Conservation (phyloP, 2,113 vertebrate species). For the Rhinopithecus roxellana region DNA sequence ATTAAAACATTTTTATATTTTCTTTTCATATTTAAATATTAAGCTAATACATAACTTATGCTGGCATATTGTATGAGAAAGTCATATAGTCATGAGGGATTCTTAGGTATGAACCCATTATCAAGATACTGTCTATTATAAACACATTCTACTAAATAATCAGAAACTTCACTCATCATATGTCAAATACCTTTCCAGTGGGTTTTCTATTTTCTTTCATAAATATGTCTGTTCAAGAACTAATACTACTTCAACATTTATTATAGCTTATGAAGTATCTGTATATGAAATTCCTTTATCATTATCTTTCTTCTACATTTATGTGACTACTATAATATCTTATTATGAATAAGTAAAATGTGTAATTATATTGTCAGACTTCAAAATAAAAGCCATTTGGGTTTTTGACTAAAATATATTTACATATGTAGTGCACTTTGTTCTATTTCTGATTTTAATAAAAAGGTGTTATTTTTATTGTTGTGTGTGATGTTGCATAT, state of each 20-base stretch:
- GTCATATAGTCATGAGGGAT: background rate
- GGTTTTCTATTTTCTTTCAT: background rate
- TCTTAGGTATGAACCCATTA: background rate
- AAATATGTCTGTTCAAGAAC: background rate
- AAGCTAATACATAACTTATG: background rate
- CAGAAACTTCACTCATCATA: background rate
- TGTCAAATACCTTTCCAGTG: constrained; percentile 8
- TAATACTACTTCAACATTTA: constrained; percentile 27
- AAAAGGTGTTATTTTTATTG: constrained; percentile 20
- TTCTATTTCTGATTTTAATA: constrained; percentile 50
- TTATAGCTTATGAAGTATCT: constrained; percentile 26
- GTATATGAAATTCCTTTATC: constrained; percentile 31
- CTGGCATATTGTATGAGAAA: background rate
- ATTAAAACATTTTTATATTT: background rate
- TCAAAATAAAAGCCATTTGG: constrained; percentile 60
- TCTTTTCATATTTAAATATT: constrained; percentile 10
- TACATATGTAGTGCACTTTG: background rate
- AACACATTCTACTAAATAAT: background rate
- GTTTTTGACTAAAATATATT: constrained; percentile 59
- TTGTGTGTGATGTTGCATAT: background rate
- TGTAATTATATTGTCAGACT: constrained; percentile 60
- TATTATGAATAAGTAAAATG: constrained; percentile 62
- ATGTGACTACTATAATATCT: constrained; percentile 21
- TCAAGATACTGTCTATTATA: background rate
- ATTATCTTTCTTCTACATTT: constrained; percentile 32